Percentiles rank a stretch among this genome's conserved stretches.
Conservation (phyloP, 2,888 invertebrate species). For the Tipula unca region DNA sequence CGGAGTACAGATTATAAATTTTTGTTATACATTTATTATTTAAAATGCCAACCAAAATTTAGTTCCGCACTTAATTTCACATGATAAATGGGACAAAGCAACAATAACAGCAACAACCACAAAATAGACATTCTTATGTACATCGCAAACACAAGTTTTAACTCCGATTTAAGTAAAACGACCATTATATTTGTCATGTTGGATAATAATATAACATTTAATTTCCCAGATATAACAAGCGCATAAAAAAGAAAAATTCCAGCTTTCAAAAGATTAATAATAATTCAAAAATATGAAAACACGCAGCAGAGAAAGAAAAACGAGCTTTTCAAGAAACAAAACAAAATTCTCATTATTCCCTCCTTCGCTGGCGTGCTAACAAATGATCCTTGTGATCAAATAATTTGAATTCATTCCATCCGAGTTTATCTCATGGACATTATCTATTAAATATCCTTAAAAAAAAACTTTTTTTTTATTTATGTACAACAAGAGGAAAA, state of each 20-base stretch:
- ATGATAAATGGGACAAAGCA: neutral
- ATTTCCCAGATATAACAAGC: neutral
- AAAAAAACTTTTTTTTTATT: neutral
- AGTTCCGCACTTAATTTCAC: neutral
- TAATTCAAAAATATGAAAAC: neutral
- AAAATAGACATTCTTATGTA: neutral
- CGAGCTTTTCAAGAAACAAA: neutral
- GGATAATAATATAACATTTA: neutral
- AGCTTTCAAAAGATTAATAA: neutral
- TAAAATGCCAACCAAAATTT: neutral
- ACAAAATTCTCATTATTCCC: neutral
- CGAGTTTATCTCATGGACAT: neutral
- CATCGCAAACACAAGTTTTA: neutral
- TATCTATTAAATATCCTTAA: constrained; percentile 4
- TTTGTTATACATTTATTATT: neutral
- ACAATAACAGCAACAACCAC: neutral
- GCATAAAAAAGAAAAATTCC: neutral
- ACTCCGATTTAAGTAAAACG: neutral
- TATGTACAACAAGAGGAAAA: neutral
- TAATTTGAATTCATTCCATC: neutral
- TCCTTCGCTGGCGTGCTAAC: neutral
- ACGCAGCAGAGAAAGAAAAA: neutral
- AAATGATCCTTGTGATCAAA: constrained; percentile 8
- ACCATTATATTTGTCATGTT: neutral
- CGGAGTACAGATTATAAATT: neutral